Base-by-base conservation (phyloP, 1,140 invertebrate genomes). In the Rhagoletis zephyria region DNA sequence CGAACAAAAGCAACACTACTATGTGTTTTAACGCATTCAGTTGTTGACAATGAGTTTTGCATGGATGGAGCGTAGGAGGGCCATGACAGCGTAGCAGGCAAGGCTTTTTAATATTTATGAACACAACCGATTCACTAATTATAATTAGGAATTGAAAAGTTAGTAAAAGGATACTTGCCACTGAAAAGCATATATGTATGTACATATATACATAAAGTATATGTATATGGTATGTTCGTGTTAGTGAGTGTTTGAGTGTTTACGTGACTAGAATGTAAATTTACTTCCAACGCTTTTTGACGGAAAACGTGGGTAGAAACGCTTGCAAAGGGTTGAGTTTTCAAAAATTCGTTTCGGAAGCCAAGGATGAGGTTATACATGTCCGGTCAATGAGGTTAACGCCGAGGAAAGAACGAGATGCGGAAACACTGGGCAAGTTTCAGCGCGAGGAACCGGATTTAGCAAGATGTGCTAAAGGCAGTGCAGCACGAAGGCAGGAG, bases 121-220 rank as follows among this genome's bases (percentile, higher is more conserved):
- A 61, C 56, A 85, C 85, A 85, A 63, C 85, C 85, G 59, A 63
- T 61, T 85, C 85, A 85, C 85, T 85, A 85, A 85, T 85, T 85
- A 85, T 85, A 85, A 85, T 85, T 85, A 85, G 85, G 85, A 85
- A 85, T 85, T 85, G 56, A 85, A 85, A 85, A 85, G 85, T 85
- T 85, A 81, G 74, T 81, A 19, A 56, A 81, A 81, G 48, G 51
- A 81, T 56, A 56, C 48, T 81, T 81, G 40, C 2, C 14, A 4
- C 67, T 74, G 3, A 40, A 9, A 5, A 67, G 65, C 10, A 65
- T 2, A 56, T 56, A 56, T 56, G 5, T 56, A 56, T 56, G 9
- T 9, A 63, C 16, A 63, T 63, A 63, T 14, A 63, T 63, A 63
- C 61, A 63, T 63, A 30, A 30, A 30, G 30, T 30, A 40, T 19